A percentile compares a stretch with the other conserved stretches of the same genome.
These are phyloP conservation scores for Chlamydotis undulata DNA, from an alignment of 2,113 vertebrate species.

Conservation along the genomic window DNA sequence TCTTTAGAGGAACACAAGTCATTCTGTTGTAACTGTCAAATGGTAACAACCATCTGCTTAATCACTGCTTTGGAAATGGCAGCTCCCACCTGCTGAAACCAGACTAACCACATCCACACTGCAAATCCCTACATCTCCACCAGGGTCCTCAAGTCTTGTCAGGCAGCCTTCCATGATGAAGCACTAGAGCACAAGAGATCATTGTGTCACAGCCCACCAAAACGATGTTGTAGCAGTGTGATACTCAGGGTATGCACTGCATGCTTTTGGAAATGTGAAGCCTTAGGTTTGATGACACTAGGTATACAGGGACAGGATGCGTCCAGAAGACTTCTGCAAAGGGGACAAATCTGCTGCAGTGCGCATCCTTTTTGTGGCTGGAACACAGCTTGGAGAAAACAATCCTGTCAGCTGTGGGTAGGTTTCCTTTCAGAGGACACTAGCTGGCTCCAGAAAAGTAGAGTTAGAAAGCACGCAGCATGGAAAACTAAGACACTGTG, in stretches of 20 bases:
- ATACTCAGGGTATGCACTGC: not conserved
- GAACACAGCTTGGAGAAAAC: not conserved
- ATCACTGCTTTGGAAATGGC: not conserved
- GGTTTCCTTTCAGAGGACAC: not conserved
- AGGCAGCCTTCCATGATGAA: not conserved
- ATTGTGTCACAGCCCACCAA: rapidly evolving
- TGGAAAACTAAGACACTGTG: not conserved
- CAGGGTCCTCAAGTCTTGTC: not conserved
- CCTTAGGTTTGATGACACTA: not conserved
- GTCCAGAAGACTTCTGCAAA: not conserved
- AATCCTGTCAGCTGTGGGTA: not conserved
- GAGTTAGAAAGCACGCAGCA: not conserved
- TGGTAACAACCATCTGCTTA: not conserved
- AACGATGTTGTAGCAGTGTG: not conserved
- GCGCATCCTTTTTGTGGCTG: not conserved
- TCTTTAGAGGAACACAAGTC: not conserved
- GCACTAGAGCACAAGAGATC: not conserved
- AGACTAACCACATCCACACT: not conserved
- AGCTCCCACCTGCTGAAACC: not conserved
- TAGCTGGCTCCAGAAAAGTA: not conserved
- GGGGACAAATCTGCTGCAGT: not conserved
- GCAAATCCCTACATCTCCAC: not conserved
- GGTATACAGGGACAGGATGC: not conserved
- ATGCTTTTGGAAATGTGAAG: not conserved
- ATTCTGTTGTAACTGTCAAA: not conserved